Percentiles rank a stretch among this genome's conserved stretches.
These are phyloP conservation scores for Diarsia brunnea DNA, from an alignment of 2,888 invertebrate genomes.

Conservation along the genomic window DNA sequence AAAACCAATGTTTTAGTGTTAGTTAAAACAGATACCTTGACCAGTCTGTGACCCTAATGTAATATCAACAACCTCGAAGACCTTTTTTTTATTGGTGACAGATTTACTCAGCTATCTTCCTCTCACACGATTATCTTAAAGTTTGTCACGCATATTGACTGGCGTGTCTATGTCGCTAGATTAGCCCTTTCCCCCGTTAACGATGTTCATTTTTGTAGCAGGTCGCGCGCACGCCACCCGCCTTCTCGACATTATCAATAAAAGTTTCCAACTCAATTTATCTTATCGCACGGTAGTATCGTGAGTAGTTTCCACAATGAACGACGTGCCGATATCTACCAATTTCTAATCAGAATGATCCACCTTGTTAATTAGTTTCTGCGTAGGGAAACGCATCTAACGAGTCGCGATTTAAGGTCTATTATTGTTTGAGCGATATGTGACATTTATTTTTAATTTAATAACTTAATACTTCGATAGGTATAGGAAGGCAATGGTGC, in stretches of 20 bases:
- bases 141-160: constrained; percentile 57
- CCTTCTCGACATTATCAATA: constrained; percentile 85
- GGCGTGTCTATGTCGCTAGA: constrained; percentile 57
- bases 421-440: constrained; percentile 67
- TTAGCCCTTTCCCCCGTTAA: constrained; percentile 62
- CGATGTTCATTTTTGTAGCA: constrained; percentile 67
- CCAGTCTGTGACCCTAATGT: not conserved
- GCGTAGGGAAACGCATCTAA: constrained; percentile 72
- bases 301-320: constrained; percentile 89
- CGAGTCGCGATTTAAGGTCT: constrained; percentile 69
- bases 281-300: constrained; percentile 89
- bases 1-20: constrained; percentile 5
- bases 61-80: not conserved
- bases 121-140: constrained; percentile 39
- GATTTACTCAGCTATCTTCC: constrained; percentile 26
- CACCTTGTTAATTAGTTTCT: constrained; percentile 86
- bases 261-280: constrained; percentile 87
- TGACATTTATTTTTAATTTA: constrained; percentile 88
- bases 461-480: constrained; percentile 89
- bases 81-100: constrained; percentile 17
- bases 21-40: not conserved
- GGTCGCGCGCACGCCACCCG: constrained; percentile 78
- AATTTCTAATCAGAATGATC: constrained; percentile 90
- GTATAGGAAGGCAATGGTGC: constrained; percentile 87
- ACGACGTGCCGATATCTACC: constrained; percentile 90